phyloP scores from a whole-genome alignment of 2,113 vertebrate species.

The Corythornis cristatus region DNA sequence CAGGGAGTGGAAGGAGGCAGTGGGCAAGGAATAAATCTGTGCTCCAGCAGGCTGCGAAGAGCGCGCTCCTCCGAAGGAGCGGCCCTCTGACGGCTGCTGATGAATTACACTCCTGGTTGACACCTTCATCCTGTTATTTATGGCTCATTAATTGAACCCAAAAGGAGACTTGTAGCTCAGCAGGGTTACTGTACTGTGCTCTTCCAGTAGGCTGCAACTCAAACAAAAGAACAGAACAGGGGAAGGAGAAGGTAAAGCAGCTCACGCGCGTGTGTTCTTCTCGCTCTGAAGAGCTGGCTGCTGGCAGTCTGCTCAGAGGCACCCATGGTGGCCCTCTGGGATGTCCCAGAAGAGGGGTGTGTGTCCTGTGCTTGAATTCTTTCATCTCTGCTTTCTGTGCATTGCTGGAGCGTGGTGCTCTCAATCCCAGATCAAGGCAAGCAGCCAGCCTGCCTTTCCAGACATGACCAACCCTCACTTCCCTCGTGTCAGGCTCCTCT shows the following conservation, averaged over 20 bases:
- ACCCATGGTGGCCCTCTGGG: not conserved
- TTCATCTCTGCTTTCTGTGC: not conserved
- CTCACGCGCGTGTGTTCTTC: not conserved
- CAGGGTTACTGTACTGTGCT: slow-evolving; percentile 74
- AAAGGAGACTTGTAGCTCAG: slow-evolving; percentile 91
- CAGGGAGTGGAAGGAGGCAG: slow-evolving; percentile 60
- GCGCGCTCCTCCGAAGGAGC: slow-evolving; percentile 79
- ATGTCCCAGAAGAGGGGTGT: not conserved
- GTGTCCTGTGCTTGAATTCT: not conserved
- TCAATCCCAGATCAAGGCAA: not conserved
- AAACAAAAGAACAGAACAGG: slow-evolving; percentile 57
- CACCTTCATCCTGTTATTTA: slow-evolving; percentile 99
- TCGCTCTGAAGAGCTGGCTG: not conserved
- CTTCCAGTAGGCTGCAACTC: slow-evolving; percentile 55
- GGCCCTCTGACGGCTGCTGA: slow-evolving; percentile 89
- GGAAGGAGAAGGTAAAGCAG: not conserved
- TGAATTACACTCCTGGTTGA: slow-evolving; percentile 96
- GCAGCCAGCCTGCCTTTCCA: not conserved
- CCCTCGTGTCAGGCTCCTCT: no score
- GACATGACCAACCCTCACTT: not conserved
- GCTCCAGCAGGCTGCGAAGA: slow-evolving; percentile 80
- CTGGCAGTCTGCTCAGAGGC: not conserved
- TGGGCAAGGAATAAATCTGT: slow-evolving; percentile 89
- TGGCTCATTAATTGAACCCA: slow-evolving; percentile 99
- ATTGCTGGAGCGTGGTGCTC: not conserved